Evolutionary conservation across 2,797 vertebrate genomes (phyloP).

Genomic region (Poeciliopsis infans): DNA sequence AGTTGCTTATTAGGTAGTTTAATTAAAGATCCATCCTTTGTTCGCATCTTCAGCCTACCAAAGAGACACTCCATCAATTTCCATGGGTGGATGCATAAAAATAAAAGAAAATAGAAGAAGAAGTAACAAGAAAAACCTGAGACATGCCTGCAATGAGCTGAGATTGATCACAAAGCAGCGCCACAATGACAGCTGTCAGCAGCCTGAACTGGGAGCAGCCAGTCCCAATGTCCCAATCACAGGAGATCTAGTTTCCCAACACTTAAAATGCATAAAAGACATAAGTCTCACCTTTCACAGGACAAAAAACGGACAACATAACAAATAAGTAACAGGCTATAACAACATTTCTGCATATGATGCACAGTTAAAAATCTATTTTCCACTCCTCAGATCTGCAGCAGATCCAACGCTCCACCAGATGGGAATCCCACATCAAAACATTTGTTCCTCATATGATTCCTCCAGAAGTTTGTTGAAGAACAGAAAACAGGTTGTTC

Average conservation of each 20-base stretch:
- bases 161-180: conserved; percentile 38
- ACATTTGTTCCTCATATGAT: conserved; percentile 16
- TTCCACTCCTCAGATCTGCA: conserved; percentile 4
- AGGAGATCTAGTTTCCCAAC: not conserved
- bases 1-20: conserved; percentile 35
- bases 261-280: conserved; percentile 6
- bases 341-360: not conserved
- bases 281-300: not conserved
- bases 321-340: not conserved
- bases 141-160: conserved; percentile 19
- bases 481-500: conserved; percentile 5
- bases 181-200: conserved; percentile 31
- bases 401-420: conserved; percentile 12
- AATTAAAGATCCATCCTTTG: conserved; percentile 11
- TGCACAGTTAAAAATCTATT: conserved; percentile 12
- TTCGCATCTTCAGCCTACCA: conserved; percentile 6
- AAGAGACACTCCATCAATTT: not conserved
- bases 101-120: conserved; percentile 8
- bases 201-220: conserved; percentile 17
- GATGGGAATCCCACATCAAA: conserved; percentile 18
- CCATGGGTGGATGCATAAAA: not conserved
- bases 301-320: not conserved
- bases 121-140: conserved; percentile 9
- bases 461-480: conserved; percentile 14
- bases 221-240: not conserved